Evolutionary conservation across 1,140 invertebrate genomes (phyloP).

Genomic region (Zaprionus ornatus): DNA sequence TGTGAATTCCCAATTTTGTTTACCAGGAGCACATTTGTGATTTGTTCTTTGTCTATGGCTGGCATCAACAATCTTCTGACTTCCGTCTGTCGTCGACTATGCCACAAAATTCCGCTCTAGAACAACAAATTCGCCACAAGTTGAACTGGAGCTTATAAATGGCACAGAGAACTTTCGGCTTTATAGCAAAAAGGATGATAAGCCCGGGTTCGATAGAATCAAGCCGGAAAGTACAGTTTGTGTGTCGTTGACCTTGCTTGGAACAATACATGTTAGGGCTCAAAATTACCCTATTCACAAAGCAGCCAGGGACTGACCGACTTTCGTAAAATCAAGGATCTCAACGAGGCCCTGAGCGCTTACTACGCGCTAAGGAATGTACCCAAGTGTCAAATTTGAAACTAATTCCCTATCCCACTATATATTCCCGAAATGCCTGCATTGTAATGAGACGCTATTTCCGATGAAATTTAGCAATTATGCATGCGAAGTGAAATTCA

Average conservation of each 20-base stretch:
- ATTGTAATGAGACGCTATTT: constrained; percentile 92
- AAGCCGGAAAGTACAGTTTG: constrained; percentile 85
- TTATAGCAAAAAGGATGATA: constrained; percentile 84
- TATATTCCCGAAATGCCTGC: constrained; percentile 92
- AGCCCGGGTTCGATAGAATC: constrained; percentile 85
- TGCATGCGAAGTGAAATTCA: constrained; percentile 92
- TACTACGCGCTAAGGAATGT: constrained; percentile 92
- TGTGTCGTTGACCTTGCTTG: constrained; percentile 87
- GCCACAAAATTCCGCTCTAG: constrained; percentile 28
- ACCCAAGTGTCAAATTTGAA: constrained; percentile 88
- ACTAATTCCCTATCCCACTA: constrained; percentile 84
- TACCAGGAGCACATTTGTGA: constrained; percentile 3
- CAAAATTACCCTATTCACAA: constrained; percentile 89
- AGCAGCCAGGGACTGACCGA: constrained; percentile 91
- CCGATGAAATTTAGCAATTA: constrained; percentile 91
- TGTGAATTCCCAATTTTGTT: constrained; percentile 10
- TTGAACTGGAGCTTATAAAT: constrained; percentile 84
- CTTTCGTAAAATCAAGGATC: constrained; percentile 87
- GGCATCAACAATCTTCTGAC: neutral
- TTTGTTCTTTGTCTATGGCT: constrained; percentile 32
- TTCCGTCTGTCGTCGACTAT: constrained; percentile 4
- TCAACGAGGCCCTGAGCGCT: constrained; percentile 88
- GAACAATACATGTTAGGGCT: constrained; percentile 89
- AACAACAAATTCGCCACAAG: constrained; percentile 35
- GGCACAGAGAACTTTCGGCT: constrained; percentile 85